phyloP scores from a whole-genome alignment of 2,113 vertebrate species.

The Hiodon alosoides region DNA sequence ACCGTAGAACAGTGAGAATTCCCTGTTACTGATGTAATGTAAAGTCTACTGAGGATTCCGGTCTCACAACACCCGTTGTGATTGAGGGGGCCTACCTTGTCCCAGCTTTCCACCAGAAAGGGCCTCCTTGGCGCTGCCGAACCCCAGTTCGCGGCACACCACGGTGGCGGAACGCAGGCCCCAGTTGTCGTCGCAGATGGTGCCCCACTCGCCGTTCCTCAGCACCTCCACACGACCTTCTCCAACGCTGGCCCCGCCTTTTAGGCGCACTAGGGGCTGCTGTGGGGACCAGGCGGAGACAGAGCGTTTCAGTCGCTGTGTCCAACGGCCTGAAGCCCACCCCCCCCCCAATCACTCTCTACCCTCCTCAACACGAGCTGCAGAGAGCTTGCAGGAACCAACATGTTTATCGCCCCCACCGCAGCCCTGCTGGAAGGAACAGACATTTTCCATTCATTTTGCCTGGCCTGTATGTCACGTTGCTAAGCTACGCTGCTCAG shows the following conservation, averaged over 20 bases:
- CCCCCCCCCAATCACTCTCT: no score
- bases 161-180: slow-evolving; percentile 78
- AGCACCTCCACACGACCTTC: slow-evolving; percentile 92
- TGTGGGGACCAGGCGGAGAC: slow-evolving; percentile 42
- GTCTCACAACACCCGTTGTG: no score
- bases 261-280: slow-evolving; percentile 86
- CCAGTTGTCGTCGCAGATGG: slow-evolving; percentile 86
- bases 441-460: no score
- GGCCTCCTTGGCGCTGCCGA: slow-evolving; percentile 85
- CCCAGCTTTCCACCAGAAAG: slow-evolving; percentile 70
- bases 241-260: slow-evolving; percentile 78
- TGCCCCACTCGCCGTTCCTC: slow-evolving; percentile 89
- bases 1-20: not conserved
- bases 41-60: no score
- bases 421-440: no score
- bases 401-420: no score
- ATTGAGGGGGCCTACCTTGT: slow-evolving; percentile 69
- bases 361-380: no score
- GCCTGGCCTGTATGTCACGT: no score
- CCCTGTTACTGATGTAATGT: no score
- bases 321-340: no score
- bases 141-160: slow-evolving; percentile 89
- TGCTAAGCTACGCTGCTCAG: no score
- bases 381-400: no score
- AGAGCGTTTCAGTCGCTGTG: not conserved